Evolutionary conservation across 2,888 invertebrate genomes (phyloP), one percentile per base, ranked within the genome.

Genomic region (Acleris laterana): DNA sequence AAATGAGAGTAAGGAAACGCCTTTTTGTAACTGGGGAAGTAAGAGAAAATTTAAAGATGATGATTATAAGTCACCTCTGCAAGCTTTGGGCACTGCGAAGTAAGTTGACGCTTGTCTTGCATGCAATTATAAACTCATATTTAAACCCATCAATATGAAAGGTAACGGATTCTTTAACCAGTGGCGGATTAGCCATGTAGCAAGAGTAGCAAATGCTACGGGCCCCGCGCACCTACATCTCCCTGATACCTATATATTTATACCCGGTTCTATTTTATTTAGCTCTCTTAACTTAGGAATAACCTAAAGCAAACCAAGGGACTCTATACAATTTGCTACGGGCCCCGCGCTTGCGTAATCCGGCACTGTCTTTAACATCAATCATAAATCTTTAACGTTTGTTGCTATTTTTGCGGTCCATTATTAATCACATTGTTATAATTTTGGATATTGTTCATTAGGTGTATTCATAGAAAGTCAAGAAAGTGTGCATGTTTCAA

Each of bases 1-100:
- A 68, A 69, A 63, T 46, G 61, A 52, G 48, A 71, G 51, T 52
- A 70, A 69, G 60, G 58, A 52, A 25, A 46, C 9, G 52, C 56
- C 56, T 46, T 65, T 61, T 62, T 69, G 57, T 71, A 58, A 49
- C 50, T 66, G 59, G 46, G 58, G 68, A 44, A 69, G 20, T 32
- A 62, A 62, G n/a, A 71, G 55, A 19, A 71, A 55, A 20, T 70
- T 65, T 5, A 74, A 72, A n/a, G 61, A 71, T 1, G 78, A 84
- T 70, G 92, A 93, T 74, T 93, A 93, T 69, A 82, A 80, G 77
- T 93, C 93, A 7, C 93, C 93, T 28, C 72, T 93, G 38, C 86
- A 87, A 68, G 84, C 91, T 22, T 82, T 92, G 73, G 82, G 79
- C 63, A 72, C 72, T 60, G 81, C 77, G 60, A 81, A 77, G 90